Evolutionary conservation across 2,888 invertebrate species (phyloP).

Genomic region (Molanna angustata): DNA sequence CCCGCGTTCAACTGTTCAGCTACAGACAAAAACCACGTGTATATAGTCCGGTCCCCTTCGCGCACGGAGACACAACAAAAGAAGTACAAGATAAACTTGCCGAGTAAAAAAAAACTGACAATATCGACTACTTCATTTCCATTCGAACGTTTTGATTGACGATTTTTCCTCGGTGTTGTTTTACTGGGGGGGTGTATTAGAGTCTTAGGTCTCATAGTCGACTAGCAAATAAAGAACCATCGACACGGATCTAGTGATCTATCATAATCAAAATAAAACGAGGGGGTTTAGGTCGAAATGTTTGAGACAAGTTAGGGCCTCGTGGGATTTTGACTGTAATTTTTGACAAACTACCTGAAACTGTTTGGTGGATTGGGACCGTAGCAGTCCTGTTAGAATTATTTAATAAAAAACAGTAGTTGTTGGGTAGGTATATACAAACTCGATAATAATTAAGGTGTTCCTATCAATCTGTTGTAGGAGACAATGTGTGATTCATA

Average conservation of each 20-base stretch:
- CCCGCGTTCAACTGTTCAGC: slow-evolving; percentile 28
- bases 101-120: background rate
- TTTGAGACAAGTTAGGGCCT: too few relatives aligned
- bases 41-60: slow-evolving; percentile 17
- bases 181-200: background rate
- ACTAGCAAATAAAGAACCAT: slow-evolving; percentile 17
- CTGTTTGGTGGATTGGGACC: too few relatives aligned
- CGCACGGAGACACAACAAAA: background rate
- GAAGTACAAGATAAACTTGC: background rate
- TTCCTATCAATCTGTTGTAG: too few relatives aligned
- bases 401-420: too few relatives aligned
- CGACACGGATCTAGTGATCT: slow-evolving; percentile 10
- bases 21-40: slow-evolving; percentile 27
- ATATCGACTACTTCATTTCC: background rate
- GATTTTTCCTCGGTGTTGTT: background rate
- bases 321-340: too few relatives aligned
- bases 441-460: background rate
- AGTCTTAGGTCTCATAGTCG: slow-evolving; percentile 4
- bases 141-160: background rate
- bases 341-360: too few relatives aligned
- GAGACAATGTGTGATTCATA: too few relatives aligned
- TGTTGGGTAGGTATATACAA: too few relatives aligned
- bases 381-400: too few relatives aligned
- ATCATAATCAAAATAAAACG: slow-evolving; percentile 7
- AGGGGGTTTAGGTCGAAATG: background rate